phyloP scores from a whole-genome alignment of 2,888 invertebrate species.

The Gordius sp. region DNA sequence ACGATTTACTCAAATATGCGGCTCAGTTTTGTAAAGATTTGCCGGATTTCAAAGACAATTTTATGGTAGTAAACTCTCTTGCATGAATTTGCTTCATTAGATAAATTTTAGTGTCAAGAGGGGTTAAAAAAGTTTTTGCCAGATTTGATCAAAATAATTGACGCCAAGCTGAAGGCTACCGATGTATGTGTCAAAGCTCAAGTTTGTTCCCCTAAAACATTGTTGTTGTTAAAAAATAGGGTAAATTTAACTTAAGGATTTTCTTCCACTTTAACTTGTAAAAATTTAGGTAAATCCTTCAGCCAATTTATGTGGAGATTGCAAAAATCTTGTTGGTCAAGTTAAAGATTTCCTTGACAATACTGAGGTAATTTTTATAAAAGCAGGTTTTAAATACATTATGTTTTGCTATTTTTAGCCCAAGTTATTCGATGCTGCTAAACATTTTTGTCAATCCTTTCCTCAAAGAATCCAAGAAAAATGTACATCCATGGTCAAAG shows the following conservation, averaged over 20 bases:
- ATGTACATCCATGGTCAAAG: neutral
- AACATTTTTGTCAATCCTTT: slow-evolving; percentile 12
- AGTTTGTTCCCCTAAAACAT: neutral
- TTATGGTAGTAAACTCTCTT: no score
- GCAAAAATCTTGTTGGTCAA: slow-evolving; percentile 7
- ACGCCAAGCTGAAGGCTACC: neutral
- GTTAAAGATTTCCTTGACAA: neutral
- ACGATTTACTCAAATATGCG: neutral
- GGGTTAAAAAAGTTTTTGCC: neutral
- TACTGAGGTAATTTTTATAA: neutral
- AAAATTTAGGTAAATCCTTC: no score
- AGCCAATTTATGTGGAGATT: neutral
- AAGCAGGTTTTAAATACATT: neutral
- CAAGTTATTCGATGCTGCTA: neutral
- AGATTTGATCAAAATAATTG: slow-evolving; percentile 6
- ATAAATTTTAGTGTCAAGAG: slow-evolving; percentile 1
- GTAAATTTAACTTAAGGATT: neutral
- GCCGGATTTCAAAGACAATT: neutral
- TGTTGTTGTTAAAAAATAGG: neutral
- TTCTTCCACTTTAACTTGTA: no score
- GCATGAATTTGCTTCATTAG: neutral
- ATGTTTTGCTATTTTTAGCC: neutral
- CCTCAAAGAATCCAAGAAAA: slow-evolving; percentile 7
- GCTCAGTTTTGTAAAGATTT: neutral
- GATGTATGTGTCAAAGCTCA: slow-evolving; percentile 1